A percentile compares a stretch with the other conserved stretches of the same genome.
phyloP scores from a whole-genome alignment of 2,888 invertebrate genomes.

The Cryptocephalus moraei region DNA sequence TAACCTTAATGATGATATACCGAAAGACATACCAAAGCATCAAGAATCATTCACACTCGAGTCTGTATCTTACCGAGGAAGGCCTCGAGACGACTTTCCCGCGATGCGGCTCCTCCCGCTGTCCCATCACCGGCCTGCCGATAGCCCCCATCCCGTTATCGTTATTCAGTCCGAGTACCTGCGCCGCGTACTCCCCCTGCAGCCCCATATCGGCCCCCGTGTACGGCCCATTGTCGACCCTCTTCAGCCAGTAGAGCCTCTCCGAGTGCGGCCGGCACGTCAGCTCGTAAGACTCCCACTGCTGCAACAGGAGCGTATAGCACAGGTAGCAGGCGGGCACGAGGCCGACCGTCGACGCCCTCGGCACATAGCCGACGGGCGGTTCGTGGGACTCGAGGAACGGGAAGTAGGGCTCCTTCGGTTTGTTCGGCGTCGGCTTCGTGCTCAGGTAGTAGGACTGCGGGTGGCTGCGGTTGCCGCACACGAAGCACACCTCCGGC shows the following conservation, averaged over 20 bases:
- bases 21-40: no score
- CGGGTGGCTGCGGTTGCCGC: conserved; percentile 59
- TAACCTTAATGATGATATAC: no score
- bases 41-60: no score
- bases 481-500: conserved; percentile 52
- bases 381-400: conserved; percentile 85
- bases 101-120: no score
- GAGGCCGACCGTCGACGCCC: conserved; percentile 27
- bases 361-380: conserved; percentile 59
- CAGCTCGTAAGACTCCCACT: conserved; percentile 86
- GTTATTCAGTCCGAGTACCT: conserved; percentile 66
- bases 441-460: conserved; percentile 52
- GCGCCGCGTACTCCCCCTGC: conserved; percentile 82
- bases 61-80: conserved; percentile 9
- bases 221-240: conserved; percentile 82
- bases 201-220: conserved; percentile 82
- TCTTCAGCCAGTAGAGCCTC: conserved; percentile 85
- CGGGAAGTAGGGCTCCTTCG: conserved; percentile 78
- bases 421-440: conserved; percentile 56
- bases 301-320: conserved; percentile 74
- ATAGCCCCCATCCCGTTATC: conserved; percentile 31
- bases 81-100: conserved; percentile 26
- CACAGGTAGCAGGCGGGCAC: conserved; percentile 78
- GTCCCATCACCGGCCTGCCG: background rate
- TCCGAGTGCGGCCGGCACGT: conserved; percentile 73